Percentiles rank a stretch among this genome's conserved stretches.
Evolutionary conservation across 2,113 vertebrate species (phyloP).

Genomic region (Chiloscyllium plagiosum): DNA sequence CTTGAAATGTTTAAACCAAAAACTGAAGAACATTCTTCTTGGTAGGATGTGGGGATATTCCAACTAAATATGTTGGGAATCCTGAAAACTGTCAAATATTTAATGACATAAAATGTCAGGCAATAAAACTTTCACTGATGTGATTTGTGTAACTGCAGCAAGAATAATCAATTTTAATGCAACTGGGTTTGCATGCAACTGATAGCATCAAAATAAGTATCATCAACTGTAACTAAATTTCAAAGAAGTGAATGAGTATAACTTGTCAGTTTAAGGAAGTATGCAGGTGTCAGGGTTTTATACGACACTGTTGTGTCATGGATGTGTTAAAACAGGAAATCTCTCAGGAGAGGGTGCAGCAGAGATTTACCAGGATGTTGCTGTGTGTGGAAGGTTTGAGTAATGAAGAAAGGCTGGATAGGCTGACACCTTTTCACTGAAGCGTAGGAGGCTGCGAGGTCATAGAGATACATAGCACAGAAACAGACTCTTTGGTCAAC

Average conservation of each 20-base stretch:
- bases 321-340: background rate
- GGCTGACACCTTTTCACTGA: too few species aligned
- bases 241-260: background rate
- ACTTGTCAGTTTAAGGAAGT: background rate
- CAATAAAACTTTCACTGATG: background rate
- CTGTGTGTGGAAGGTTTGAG: too few species aligned
- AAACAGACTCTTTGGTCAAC: too few species aligned
- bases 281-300: background rate
- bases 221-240: background rate
- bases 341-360: background rate
- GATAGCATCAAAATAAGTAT: background rate
- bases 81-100: background rate
- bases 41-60: background rate
- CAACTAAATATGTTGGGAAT: background rate
- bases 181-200: background rate
- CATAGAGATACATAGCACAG: too few species aligned
- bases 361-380: too few species aligned
- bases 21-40: background rate
- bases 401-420: too few species aligned
- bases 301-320: background rate
- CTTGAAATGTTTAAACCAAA: background rate
- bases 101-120: background rate
- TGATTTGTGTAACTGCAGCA: background rate
- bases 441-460: too few species aligned
- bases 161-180: slow-evolving; percentile 2